Conservation (phyloP, 2,797 vertebrate species). For the Anabacerthia variegaticeps region DNA sequence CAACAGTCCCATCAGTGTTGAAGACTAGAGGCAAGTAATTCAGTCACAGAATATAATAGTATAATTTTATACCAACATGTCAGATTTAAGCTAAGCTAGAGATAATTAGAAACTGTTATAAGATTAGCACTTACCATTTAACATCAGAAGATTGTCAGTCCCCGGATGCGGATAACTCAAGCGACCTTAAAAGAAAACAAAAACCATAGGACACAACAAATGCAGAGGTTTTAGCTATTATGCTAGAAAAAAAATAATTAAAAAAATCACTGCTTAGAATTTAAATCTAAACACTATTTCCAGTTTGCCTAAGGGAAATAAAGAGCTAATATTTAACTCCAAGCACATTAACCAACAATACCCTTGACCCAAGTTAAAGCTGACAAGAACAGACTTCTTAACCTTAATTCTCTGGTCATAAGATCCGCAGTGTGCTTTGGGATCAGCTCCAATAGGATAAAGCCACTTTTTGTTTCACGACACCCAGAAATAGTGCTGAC, state of each 20-base stretch:
- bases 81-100: slow-evolving; percentile 47
- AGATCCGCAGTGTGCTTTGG: slow-evolving; percentile 65
- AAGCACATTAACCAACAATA: slow-evolving; percentile 65
- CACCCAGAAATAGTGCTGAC: slow-evolving; percentile 61
- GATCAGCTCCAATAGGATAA: slow-evolving; percentile 66
- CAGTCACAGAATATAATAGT: slow-evolving; percentile 11
- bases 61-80: slow-evolving; percentile 40
- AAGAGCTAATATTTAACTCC: slow-evolving; percentile 69
- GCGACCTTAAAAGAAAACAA: slow-evolving; percentile 83
- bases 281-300: slow-evolving; percentile 1
- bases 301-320: slow-evolving; percentile 57
- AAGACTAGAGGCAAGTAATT: slow-evolving; percentile 33
- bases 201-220: slow-evolving; percentile 26
- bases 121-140: slow-evolving; percentile 91
- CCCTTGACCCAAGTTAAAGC: slow-evolving; percentile 66
- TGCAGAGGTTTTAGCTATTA: slow-evolving; percentile 9
- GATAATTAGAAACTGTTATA: slow-evolving; percentile 61
- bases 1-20: not conserved
- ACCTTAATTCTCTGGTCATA: slow-evolving; percentile 65
- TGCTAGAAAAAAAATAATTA: not conserved
- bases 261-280: slow-evolving; percentile 19
- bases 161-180: slow-evolving; percentile 94
- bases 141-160: slow-evolving; percentile 95
- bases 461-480: slow-evolving; percentile 62
- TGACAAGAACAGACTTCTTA: slow-evolving; percentile 70